A percentile compares a stretch with the other conserved stretches of the same genome.
These are phyloP conservation scores for Aporrectodea caliginosa DNA, from an alignment of 1,140 invertebrate genomes.

Conservation along the genomic window DNA sequence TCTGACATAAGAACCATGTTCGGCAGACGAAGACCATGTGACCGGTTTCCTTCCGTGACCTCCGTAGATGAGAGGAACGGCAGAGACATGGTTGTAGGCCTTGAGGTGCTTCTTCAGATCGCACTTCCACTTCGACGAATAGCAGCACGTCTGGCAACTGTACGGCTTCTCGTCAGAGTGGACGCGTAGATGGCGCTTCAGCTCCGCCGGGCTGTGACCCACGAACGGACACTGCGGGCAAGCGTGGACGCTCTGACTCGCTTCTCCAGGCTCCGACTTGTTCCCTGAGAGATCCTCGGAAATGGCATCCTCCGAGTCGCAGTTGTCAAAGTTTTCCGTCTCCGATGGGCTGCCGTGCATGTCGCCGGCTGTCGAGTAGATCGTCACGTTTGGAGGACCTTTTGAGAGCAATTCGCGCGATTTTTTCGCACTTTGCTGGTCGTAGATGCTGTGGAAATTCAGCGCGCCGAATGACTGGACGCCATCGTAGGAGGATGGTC, in stretches of 20 bases:
- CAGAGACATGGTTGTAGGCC: conserved; percentile 45
- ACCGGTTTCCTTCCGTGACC: conserved; percentile 28
- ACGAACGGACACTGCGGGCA: conserved; percentile 53
- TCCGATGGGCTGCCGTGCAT: not conserved
- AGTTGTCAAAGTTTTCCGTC: not conserved
- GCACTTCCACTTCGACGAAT: conserved; percentile 54
- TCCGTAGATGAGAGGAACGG: conserved; percentile 26
- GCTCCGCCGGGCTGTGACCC: conserved; percentile 49
- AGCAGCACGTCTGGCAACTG: conserved; percentile 49
- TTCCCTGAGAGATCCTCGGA: not conserved
- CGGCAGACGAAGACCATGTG: not conserved
- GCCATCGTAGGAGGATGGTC: not conserved
- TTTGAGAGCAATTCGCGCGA: not conserved
- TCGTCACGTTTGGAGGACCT: not conserved
- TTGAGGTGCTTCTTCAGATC: conserved; percentile 55
- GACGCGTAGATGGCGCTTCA: conserved; percentile 48
- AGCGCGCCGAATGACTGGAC: not conserved
- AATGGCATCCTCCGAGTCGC: not conserved
- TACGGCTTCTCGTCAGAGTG: conserved; percentile 55
- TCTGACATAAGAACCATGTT: not conserved
- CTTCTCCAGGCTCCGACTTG: not conserved
- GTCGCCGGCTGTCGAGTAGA: not conserved
- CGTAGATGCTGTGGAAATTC: not conserved
- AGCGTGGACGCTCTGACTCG: conserved; percentile 21
- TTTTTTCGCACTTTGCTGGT: not conserved